phyloP scores from a whole-genome alignment of 2,888 invertebrate species.

The Vanessa cardui region DNA sequence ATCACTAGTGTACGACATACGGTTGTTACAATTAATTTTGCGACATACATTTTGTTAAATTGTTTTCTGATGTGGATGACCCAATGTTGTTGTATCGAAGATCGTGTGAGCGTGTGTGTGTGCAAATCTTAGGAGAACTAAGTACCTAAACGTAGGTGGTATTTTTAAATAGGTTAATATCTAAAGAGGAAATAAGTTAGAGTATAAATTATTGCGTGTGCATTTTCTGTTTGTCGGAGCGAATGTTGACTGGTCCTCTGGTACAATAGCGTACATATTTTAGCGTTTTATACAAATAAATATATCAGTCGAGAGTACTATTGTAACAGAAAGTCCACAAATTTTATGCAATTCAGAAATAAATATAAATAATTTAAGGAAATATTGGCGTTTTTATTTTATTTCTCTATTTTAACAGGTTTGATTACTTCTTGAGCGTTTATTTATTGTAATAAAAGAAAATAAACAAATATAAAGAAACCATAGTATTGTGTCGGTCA shows the following conservation, averaged over 20 bases:
- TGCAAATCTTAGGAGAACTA: constrained; percentile 68
- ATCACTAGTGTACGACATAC: constrained; percentile 46
- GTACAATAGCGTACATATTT: constrained; percentile 77
- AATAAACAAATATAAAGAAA: too few relatives aligned
- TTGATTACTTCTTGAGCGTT: too few relatives aligned
- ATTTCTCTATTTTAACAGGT: not conserved
- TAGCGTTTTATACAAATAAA: constrained; percentile 78
- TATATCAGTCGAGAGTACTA: constrained; percentile 79
- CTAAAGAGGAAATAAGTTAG: constrained; percentile 69
- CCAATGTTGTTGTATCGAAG: constrained; percentile 58
- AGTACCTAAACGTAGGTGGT: constrained; percentile 73
- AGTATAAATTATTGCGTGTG: constrained; percentile 80
- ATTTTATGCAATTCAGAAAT: constrained; percentile 82
- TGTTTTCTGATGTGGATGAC: constrained; percentile 50
- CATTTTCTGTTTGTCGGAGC: constrained; percentile 74
- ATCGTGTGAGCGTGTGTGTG: constrained; percentile 62
- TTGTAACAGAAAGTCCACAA: constrained; percentile 83
- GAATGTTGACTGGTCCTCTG: constrained; percentile 66
- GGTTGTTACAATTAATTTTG: constrained; percentile 49
- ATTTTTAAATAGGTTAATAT: constrained; percentile 75
- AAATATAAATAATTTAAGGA: constrained; percentile 80
- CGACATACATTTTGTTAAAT: constrained; percentile 58
- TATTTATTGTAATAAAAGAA: too few relatives aligned
- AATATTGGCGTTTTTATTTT: constrained; percentile 51
- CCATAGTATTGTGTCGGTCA: too few relatives aligned